These are phyloP conservation scores for Octomys mimax DNA, from an alignment of 2,797 vertebrate species.

Conservation along the genomic window DNA sequence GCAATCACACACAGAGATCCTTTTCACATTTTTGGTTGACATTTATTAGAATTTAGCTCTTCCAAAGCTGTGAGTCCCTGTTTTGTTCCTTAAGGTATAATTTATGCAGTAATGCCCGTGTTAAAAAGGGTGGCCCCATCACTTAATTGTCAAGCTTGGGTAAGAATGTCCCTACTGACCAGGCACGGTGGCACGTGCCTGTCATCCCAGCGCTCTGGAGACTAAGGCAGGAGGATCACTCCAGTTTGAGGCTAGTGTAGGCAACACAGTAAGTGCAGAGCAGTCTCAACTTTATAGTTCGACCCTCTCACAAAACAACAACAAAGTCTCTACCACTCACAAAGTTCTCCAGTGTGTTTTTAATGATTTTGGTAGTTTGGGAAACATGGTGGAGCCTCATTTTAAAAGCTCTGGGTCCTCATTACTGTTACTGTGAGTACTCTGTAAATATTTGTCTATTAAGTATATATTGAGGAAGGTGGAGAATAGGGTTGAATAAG, in stretches of 20 bases:
- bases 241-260: not conserved
- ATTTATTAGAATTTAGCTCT: slow-evolving; percentile 25
- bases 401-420: not conserved
- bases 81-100: not conserved
- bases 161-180: not conserved
- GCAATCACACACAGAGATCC: not conserved
- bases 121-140: not conserved
- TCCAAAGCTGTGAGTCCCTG: not conserved
- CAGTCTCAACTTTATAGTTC: not conserved
- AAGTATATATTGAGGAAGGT: not conserved
- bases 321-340: not conserved
- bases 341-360: not conserved
- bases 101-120: not conserved
- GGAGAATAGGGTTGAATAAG: not conserved
- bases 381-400: not conserved
- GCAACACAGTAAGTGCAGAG: not conserved
- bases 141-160: not conserved
- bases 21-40: not conserved
- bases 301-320: not conserved
- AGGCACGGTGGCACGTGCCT: not conserved
- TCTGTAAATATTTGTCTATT: not conserved
- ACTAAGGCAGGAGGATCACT: not conserved
- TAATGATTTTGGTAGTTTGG: slow-evolving; percentile 13
- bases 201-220: not conserved
- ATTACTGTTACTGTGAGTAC: not conserved